Percentiles rank a stretch among this genome's conserved stretches.
phyloP scores from a whole-genome alignment of 2,888 invertebrate genomes.

The Dioctria rufipes region DNA sequence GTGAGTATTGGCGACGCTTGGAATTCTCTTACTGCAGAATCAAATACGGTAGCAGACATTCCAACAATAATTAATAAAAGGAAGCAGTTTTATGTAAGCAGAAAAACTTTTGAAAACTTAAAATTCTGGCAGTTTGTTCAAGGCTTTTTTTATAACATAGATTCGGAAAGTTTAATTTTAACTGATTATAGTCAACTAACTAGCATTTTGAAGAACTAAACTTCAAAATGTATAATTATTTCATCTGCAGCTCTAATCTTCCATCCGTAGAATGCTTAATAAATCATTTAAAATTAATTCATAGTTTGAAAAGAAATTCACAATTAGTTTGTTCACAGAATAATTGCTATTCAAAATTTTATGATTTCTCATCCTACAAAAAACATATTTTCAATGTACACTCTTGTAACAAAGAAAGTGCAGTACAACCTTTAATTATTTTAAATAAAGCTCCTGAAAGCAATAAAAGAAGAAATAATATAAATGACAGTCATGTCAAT shows the following conservation, averaged over 20 bases:
- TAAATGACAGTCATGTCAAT: background rate
- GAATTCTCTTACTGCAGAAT: background rate
- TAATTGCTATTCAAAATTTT: background rate
- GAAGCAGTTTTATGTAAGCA: background rate
- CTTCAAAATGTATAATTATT: background rate
- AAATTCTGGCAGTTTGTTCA: background rate
- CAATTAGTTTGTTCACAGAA: background rate
- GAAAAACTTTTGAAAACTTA: background rate
- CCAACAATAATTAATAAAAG: background rate
- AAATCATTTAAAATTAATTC: constrained; percentile 1
- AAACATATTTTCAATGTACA: background rate
- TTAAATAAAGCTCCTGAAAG: background rate
- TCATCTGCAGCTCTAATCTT: background rate
- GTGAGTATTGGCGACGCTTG: background rate
- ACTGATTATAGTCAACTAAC: background rate
- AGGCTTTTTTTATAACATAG: background rate
- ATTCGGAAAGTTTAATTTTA: background rate
- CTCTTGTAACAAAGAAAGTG: background rate
- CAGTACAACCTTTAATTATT: background rate
- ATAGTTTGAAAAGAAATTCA: background rate
- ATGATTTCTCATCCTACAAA: background rate
- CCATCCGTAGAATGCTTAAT: background rate
- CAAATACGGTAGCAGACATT: background rate
- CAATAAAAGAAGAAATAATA: background rate
- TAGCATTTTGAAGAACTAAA: background rate